phyloP scores from a whole-genome alignment of 2,797 vertebrate genomes.

The Microtus agrestis region DNA sequence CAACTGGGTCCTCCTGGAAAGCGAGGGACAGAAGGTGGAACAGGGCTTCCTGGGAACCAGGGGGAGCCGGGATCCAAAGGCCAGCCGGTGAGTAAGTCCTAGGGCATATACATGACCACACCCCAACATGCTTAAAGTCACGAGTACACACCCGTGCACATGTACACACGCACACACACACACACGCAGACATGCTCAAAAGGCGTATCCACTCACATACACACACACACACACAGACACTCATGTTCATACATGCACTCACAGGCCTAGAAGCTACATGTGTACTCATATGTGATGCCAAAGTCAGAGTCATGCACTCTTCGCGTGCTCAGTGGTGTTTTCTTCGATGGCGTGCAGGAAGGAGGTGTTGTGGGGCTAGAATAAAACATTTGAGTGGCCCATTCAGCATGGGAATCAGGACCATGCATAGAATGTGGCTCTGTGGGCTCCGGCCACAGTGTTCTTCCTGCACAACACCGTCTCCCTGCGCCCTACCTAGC shows the following conservation, averaged over 20 bases:
- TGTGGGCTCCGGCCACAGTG: background rate
- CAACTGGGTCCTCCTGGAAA: slow-evolving; percentile 92
- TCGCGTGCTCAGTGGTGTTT: background rate
- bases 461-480: background rate
- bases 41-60: slow-evolving; percentile 91
- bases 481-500: background rate
- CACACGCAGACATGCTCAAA: background rate
- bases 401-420: background rate
- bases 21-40: slow-evolving; percentile 91
- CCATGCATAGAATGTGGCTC: background rate
- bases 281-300: background rate
- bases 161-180: no score
- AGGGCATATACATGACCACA: background rate
- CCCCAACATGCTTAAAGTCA: fast-evolving
- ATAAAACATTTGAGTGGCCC: background rate
- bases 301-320: background rate
- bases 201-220: no score
- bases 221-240: background rate
- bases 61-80: slow-evolving; percentile 93
- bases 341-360: no score
- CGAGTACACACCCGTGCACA: fast-evolving
- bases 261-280: background rate
- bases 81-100: slow-evolving; percentile 91
- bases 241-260: background rate
- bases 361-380: background rate